Percentiles rank a stretch among this genome's conserved stretches.
These are phyloP conservation scores for Drosophila mauritiana DNA, from an alignment of 1,140 invertebrate genomes.

Conservation along the genomic window DNA sequence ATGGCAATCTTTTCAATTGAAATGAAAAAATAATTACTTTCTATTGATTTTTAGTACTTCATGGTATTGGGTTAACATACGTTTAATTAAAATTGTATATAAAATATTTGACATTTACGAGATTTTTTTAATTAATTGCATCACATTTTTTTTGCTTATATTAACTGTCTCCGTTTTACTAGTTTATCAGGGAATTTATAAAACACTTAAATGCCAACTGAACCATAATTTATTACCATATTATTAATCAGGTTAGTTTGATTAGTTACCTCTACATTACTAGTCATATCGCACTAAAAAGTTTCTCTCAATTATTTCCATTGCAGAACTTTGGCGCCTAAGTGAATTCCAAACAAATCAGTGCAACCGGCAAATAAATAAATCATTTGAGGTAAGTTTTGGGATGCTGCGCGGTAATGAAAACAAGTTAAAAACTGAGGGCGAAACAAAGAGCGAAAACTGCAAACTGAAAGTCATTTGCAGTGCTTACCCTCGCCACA, in stretches of 20 bases:
- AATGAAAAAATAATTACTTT: neutral
- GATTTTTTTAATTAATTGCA: no score
- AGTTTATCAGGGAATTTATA: neutral
- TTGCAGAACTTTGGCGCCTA: conserved; percentile 35
- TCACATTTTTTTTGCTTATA: neutral
- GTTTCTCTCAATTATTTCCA: conserved; percentile 1
- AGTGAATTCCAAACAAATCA: conserved; percentile 20
- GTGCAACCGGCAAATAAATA: conserved; percentile 24
- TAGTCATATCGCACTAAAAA: neutral
- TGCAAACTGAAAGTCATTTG: conserved; percentile 62
- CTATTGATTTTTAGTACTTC: neutral
- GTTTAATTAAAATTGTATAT: neutral
- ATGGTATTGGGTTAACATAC: neutral
- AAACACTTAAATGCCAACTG: neutral
- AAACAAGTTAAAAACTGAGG: conserved; percentile 27
- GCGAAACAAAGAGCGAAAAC: conserved; percentile 11
- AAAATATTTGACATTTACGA: neutral
- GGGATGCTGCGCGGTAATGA: conserved; percentile 7
- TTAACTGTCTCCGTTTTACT: neutral
- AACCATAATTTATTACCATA: neutral
- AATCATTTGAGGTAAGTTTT: conserved; percentile 44
- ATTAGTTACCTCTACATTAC: neutral
- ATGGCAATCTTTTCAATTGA: neutral
- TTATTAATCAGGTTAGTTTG: no score
- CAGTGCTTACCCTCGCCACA: conserved; percentile 59